A percentile compares a stretch with the other conserved stretches of the same genome.
phyloP scores from a whole-genome alignment of 2,888 invertebrate genomes.

The Drosophila anceps region DNA sequence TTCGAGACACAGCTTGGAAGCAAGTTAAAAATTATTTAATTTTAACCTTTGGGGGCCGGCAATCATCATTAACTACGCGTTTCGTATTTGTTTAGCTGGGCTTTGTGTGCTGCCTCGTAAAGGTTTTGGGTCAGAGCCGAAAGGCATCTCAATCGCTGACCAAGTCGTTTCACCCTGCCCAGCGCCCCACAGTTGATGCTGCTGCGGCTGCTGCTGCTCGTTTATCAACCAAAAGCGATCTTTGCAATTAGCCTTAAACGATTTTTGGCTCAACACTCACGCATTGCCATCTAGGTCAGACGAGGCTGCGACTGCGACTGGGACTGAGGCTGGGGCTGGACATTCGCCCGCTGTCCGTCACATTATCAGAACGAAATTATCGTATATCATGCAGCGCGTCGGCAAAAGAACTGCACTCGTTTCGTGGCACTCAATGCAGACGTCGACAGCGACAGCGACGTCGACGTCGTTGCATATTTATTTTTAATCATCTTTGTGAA shows the following conservation, averaged over 20 bases:
- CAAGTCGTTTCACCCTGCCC: slow-evolving; percentile 56
- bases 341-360: slow-evolving; percentile 68
- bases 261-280: slow-evolving; percentile 81
- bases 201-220: slow-evolving; percentile 42
- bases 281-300: slow-evolving; percentile 78
- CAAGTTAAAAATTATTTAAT: slow-evolving; percentile 77
- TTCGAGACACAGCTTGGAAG: slow-evolving; percentile 35
- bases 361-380: slow-evolving; percentile 82
- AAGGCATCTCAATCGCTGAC: slow-evolving; percentile 54
- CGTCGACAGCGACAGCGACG: slow-evolving; percentile 1
- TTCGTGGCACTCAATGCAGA: slow-evolving; percentile 45
- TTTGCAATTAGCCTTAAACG: slow-evolving; percentile 83
- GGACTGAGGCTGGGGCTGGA: slow-evolving; percentile 1
- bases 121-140: slow-evolving; percentile 78
- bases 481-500: slow-evolving; percentile 83
- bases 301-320: slow-evolving; percentile 4
- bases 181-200: slow-evolving; percentile 20
- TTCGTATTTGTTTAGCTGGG: slow-evolving; percentile 61
- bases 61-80: slow-evolving; percentile 82
- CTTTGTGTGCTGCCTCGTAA: slow-evolving; percentile 50
- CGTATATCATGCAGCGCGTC: slow-evolving; percentile 75
- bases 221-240: slow-evolving; percentile 81
- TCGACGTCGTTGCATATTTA: slow-evolving; percentile 73
- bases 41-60: slow-evolving; percentile 81
- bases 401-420: slow-evolving; percentile 65